A percentile compares a stretch with the other conserved stretches of the same genome.
Evolutionary conservation across 2,113 vertebrate species (phyloP).

Genomic region (Gulo gulo): DNA sequence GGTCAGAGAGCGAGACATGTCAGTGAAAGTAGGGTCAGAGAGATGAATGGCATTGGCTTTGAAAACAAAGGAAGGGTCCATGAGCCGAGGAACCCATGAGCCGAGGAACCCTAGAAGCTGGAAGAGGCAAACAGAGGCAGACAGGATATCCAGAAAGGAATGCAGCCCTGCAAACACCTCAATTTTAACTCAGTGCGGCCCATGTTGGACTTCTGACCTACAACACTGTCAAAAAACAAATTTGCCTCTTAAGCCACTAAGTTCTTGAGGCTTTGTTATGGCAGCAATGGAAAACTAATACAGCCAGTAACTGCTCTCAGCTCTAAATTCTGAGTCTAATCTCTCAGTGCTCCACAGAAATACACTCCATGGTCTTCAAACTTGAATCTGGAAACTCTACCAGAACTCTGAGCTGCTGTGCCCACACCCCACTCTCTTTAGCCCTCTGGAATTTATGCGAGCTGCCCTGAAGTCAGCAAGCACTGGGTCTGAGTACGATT

Average conservation of each 20-base stretch:
- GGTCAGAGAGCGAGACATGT: not conserved
- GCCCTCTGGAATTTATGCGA: not conserved
- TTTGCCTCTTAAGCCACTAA: not conserved
- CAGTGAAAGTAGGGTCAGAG: not conserved
- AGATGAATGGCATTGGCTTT: not conserved
- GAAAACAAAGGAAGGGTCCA: not conserved
- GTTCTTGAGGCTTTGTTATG: not conserved
- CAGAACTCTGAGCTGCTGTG: not conserved
- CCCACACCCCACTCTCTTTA: not conserved
- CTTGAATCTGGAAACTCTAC: not conserved
- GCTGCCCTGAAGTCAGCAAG: not conserved
- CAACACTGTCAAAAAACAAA: not conserved
- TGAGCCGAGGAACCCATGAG: not conserved
- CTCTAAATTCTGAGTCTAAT: not conserved
- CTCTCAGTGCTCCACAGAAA: not conserved
- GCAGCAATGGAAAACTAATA: not conserved
- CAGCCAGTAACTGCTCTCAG: not conserved
- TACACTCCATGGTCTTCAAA: not conserved
- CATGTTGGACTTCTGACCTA: not conserved
- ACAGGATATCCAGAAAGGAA: not conserved
- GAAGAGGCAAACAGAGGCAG: not conserved
- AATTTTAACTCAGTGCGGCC: not conserved
- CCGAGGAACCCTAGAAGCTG: not conserved
- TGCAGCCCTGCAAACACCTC: accelerated
- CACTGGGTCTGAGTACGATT: accelerated